A percentile compares a stretch with the other conserved stretches of the same genome.
phyloP scores from a whole-genome alignment of 92 coral and sea anemone genomes.

The Zoanthus gigantus region DNA sequence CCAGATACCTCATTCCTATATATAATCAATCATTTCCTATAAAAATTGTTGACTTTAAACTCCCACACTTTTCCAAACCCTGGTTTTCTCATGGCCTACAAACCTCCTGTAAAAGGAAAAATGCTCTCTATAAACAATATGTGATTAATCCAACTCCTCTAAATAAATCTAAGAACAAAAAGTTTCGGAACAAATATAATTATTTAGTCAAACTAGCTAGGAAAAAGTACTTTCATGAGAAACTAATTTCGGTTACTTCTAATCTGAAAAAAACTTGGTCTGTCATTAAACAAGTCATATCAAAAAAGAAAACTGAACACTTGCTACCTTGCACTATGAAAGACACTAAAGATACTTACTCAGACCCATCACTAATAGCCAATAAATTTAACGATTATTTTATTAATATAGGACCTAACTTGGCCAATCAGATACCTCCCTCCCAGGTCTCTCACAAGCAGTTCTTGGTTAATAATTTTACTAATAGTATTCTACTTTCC shows the following conservation, averaged over 20 bases:
- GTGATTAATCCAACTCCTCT: slow-evolving; percentile 41
- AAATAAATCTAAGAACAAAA: slow-evolving; percentile 42
- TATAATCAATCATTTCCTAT: too few species aligned
- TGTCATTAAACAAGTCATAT: too few species aligned
- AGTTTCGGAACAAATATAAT: slow-evolving; percentile 53
- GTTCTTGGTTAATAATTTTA: background rate
- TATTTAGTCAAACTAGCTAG: slow-evolving; percentile 53
- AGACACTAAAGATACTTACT: too few species aligned
- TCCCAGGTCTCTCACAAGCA: slow-evolving; percentile 1
- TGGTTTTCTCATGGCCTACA: background rate
- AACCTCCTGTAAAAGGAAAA: slow-evolving; percentile 44
- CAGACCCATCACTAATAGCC: background rate
- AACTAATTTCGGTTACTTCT: slow-evolving; percentile 7
- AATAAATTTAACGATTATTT: background rate
- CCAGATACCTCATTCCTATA: too few species aligned
- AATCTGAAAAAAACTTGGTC: too few species aligned
- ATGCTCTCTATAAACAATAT: slow-evolving; percentile 28
- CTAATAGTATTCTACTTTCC: background rate
- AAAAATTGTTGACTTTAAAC: too few species aligned
- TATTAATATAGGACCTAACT: too few species aligned
- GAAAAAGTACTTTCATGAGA: background rate
- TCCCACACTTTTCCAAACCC: background rate
- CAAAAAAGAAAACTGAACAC: too few species aligned
- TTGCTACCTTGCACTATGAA: background rate
- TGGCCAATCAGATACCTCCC: slow-evolving; percentile 30